A percentile compares a stretch with the other conserved stretches of the same genome.
Evolutionary conservation across 2,113 vertebrate genomes (phyloP).

Genomic region (Ciconia stormi): DNA sequence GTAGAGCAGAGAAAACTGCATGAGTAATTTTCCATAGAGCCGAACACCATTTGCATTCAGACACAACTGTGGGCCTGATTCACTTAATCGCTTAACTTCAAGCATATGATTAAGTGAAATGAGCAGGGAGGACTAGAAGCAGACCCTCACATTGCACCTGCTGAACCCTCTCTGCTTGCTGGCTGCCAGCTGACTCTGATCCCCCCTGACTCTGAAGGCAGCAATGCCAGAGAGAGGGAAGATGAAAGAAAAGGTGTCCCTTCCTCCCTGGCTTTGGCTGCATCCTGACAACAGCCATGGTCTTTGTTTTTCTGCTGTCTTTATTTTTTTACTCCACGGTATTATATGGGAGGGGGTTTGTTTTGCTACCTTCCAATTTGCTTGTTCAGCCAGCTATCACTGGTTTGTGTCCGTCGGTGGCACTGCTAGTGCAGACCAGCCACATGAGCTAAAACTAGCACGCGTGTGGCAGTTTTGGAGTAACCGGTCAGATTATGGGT

Average conservation of each 20-base stretch:
- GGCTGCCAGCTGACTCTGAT: neutral
- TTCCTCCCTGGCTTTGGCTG: neutral
- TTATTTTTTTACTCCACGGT: neutral
- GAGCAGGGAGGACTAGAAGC: neutral
- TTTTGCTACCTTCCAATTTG: neutral
- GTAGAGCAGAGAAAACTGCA: neutral
- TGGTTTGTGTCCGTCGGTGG: neutral
- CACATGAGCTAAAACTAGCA: rapidly evolving
- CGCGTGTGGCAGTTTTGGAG: neutral
- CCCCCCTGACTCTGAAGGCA: neutral
- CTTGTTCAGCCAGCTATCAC: neutral
- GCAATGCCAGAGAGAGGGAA: neutral
- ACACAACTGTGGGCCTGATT: neutral
- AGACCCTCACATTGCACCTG: neutral
- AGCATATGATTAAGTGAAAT: neutral
- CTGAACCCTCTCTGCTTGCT: neutral
- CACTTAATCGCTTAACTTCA: neutral
- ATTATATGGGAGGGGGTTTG: rapidly evolving
- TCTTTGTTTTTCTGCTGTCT: neutral
- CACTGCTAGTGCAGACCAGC: neutral
- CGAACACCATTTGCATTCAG: neutral
- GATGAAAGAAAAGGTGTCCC: neutral
- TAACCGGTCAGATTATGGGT: neutral
- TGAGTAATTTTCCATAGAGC: neutral
- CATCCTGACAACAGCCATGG: neutral